Evolutionary conservation across 2,113 vertebrate genomes (phyloP).

Genomic region (Xyliphius kryptos): DNA sequence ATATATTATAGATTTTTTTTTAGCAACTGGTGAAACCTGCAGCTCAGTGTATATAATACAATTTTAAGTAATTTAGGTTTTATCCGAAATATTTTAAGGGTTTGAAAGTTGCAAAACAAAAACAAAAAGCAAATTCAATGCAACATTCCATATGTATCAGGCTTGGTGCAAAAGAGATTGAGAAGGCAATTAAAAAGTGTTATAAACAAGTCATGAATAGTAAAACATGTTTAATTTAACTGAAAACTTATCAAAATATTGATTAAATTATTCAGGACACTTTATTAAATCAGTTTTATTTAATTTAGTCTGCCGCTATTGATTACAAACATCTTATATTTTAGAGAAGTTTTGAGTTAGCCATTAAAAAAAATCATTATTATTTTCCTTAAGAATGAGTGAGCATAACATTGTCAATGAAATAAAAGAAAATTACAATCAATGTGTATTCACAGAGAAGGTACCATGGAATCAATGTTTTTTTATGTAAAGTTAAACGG

Average conservation of each 20-base stretch:
- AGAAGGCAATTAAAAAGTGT: not conserved
- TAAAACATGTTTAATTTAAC: not conserved
- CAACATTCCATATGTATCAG: slow-evolving; percentile 13
- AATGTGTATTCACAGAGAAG: slow-evolving; percentile 39
- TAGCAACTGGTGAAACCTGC: not conserved
- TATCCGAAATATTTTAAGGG: slow-evolving; percentile 1
- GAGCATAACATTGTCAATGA: slow-evolving; percentile 16
- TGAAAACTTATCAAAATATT: not conserved
- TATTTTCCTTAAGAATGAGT: too few species aligned
- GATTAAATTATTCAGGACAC: too few species aligned
- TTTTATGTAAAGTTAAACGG: too few species aligned
- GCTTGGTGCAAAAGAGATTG: not conserved
- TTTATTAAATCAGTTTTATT: too few species aligned
- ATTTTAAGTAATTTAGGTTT: slow-evolving; percentile 21
- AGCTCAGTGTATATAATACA: not conserved
- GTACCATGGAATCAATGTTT: slow-evolving; percentile 31
- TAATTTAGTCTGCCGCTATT: too few species aligned
- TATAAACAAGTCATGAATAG: not conserved
- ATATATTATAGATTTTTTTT: too few species aligned
- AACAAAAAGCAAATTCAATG: slow-evolving; percentile 16
- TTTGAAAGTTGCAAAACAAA: slow-evolving; percentile 25
- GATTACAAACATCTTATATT: too few species aligned
- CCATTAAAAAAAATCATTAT: too few species aligned
- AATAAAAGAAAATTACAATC: slow-evolving; percentile 30
- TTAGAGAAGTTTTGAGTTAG: too few species aligned